Percentiles rank a stretch among this genome's conserved stretches.
These are phyloP conservation scores for Circaetus cinerascens DNA, from an alignment of 2,113 vertebrate species.

Conservation along the genomic window DNA sequence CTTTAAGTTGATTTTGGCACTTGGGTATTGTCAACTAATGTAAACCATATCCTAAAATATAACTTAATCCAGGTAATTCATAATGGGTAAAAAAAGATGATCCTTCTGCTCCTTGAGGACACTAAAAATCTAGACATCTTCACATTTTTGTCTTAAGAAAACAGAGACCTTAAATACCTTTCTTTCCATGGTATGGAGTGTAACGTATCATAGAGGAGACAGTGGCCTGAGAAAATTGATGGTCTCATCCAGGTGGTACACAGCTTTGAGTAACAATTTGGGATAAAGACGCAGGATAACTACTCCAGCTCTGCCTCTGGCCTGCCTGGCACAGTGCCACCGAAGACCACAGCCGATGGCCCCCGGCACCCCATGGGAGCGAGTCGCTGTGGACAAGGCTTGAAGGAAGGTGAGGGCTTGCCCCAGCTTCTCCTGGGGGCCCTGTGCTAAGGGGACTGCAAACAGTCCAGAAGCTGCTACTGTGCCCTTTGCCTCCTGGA, in stretches of 20 bases:
- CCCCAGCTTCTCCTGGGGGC: neutral
- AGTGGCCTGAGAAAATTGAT: neutral
- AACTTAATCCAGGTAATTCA: neutral
- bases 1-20: neutral
- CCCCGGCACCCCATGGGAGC: accelerated
- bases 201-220: neutral
- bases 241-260: neutral
- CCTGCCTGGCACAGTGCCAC: neutral
- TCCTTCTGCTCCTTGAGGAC: neutral
- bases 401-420: neutral
- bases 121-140: neutral
- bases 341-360: accelerated
- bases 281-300: neutral
- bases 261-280: neutral
- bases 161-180: neutral
- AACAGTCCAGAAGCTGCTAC: too few relatives aligned
- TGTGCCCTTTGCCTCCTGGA: neutral
- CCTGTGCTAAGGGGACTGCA: accelerated
- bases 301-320: neutral
- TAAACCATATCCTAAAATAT: neutral
- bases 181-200: neutral
- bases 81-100: neutral
- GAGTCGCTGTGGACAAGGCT: accelerated
- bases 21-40: neutral
- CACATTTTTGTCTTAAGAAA: neutral